Conservation (phyloP, 2,888 invertebrate species). For the Frankliniella intonsa region DNA sequence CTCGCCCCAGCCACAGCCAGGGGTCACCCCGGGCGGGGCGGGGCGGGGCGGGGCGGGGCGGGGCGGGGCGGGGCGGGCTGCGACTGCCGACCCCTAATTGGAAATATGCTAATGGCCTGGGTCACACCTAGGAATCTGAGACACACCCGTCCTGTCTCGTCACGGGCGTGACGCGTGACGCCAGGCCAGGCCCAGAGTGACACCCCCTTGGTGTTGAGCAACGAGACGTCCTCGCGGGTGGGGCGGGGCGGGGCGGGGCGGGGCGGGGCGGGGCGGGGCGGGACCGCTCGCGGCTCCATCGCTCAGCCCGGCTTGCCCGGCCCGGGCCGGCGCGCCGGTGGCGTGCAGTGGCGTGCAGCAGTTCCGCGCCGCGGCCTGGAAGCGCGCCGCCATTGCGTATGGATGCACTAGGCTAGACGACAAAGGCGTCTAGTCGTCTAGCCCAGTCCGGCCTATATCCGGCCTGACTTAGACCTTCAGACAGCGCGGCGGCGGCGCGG, state of each 20-base stretch:
- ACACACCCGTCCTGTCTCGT: background rate
- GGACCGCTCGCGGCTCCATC: background rate
- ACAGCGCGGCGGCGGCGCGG: background rate
- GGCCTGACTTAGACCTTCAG: background rate
- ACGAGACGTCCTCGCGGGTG: background rate
- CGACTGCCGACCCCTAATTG: background rate
- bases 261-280: background rate
- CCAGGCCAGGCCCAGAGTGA: background rate
- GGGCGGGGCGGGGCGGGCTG: no score
- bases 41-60: no score
- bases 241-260: background rate
- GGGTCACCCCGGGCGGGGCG: no score
- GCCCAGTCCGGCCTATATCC: background rate
- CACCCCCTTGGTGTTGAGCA: no score
- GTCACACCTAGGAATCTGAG: background rate
- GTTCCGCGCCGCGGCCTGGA: no score
- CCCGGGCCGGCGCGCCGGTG: no score
- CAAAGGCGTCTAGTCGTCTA: background rate
- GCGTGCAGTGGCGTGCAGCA: no score
- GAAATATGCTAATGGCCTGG: conserved; percentile 12
- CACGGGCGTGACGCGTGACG: background rate
- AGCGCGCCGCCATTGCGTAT: background rate
- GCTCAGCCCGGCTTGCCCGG: no score
- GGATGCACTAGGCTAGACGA: background rate
- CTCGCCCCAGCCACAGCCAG: background rate